Evolutionary conservation across 2,888 invertebrate genomes (phyloP).

Genomic region (Glyphotaelius pellucidus): DNA sequence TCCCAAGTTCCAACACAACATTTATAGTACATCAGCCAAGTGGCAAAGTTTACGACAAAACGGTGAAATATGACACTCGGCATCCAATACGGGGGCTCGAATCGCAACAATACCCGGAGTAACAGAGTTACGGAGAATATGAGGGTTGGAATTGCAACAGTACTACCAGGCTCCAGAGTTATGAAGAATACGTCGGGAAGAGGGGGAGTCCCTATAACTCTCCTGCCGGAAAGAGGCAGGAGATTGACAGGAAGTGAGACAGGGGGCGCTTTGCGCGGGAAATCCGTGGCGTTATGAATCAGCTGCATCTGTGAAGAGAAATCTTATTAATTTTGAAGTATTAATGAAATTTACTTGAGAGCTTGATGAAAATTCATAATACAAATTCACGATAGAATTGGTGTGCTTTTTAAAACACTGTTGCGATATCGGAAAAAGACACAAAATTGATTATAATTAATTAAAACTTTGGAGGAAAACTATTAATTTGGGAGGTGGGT

Average conservation of each 20-base stretch:
- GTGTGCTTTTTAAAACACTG: not conserved
- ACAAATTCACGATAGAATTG: not conserved
- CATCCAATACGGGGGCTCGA: not conserved
- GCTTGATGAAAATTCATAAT: not conserved
- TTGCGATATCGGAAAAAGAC: not conserved
- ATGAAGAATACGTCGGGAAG: not conserved
- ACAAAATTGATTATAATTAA: not conserved
- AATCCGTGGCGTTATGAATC: not conserved
- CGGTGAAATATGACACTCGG: not conserved
- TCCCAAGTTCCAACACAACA: not conserved
- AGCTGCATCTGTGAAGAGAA: not conserved
- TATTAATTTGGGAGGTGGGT: too few relatives aligned
- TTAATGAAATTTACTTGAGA: not conserved
- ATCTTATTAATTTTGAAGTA: not conserved
- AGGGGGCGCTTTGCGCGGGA: not conserved
- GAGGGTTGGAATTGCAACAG: not conserved
- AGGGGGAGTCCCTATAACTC: constrained; percentile 51
- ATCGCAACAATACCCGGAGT: not conserved
- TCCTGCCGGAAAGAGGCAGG: constrained; percentile 52
- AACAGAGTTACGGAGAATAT: not conserved
- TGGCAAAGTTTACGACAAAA: not conserved
- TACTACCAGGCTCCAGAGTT: too few relatives aligned
- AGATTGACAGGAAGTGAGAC: constrained; percentile 60
- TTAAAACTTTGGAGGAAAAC: not conserved
- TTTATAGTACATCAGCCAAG: not conserved